Base-by-base conservation (phyloP, 1,140 invertebrate genomes). In the Drosophila kepulauana region DNA sequence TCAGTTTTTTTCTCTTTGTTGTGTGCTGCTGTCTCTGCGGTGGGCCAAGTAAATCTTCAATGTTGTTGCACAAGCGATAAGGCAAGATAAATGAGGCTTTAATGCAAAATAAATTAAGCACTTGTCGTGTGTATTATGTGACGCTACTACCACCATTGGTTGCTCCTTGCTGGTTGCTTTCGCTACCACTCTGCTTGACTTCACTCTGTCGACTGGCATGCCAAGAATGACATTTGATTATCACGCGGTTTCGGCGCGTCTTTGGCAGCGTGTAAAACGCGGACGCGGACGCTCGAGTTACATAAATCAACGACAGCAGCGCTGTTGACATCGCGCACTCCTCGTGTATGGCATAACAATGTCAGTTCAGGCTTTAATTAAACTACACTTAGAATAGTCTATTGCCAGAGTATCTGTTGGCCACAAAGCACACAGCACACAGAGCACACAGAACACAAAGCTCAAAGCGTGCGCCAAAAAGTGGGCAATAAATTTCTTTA, bases 71-170 rank as follows among this genome's bases (percentile, higher is more conserved):
- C 73, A 80, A 71, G 69, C 85, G 84, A 88, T 88, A 88, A 87
- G 84, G 76, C 87, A 87, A 87, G 84, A 87, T 87, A 87, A 87
- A 87, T 87, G 84, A 80, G 84, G 80, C 84, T 88, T 87, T 87
- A 87, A 87, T 87, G 84, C 81, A 87, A 80, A 87, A 87, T 88
- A 87, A 87, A 87, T 87, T 87, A 87, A 88, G 84, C 84, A 84
- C 84, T 88, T 88, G 84, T 84, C 85, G 84, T 84, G 81, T 84
- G 80, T 88, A 79, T 79, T 87, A 76, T 70, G 75, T 65, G 65
- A 43, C 67, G 61, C 48, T 48, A 48, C 66, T 65, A 56, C 61
- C 43, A 48, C 66, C 71, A 56, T 41, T 49, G 66, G 62, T 33
- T 52, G 25, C 35, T 4, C 8, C 3, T 25, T 25, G 20, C 20